Evolutionary conservation across 2,888 invertebrate species (phyloP).

Genomic region (Pelosia muscerda): DNA sequence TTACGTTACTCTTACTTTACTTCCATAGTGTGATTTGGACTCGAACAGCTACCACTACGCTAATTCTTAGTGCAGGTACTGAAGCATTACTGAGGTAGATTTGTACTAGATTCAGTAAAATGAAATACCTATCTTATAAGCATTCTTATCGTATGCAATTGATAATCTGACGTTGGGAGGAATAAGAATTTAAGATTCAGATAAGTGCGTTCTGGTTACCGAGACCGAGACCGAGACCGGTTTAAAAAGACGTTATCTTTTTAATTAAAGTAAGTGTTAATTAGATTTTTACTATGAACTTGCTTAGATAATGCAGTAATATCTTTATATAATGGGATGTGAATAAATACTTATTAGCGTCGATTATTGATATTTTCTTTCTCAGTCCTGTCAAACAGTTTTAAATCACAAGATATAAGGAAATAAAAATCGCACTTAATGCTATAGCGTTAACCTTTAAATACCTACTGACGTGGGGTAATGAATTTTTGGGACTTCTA

Average conservation of each 20-base stretch:
- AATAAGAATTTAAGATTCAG: background rate
- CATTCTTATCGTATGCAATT: background rate
- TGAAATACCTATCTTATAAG: background rate
- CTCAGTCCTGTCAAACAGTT: background rate
- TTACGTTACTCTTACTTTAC: no score
- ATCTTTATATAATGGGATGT: background rate
- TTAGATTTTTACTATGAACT: background rate
- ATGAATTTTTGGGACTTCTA: no score
- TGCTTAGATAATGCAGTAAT: background rate
- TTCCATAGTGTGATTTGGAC: no score
- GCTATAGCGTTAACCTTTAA: no score
- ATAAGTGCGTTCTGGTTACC: background rate
- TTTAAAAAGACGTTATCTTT: background rate
- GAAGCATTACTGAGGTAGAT: no score
- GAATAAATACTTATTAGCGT: background rate
- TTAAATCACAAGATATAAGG: background rate
- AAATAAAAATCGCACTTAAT: background rate
- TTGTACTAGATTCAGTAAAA: no score
- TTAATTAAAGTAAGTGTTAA: slow-evolving; percentile 1
- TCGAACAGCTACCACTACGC: no score
- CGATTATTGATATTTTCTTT: background rate
- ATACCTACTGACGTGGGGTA: no score
- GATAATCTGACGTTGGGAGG: background rate
- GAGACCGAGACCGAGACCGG: background rate
- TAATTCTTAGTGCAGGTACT: no score